phyloP scores from a whole-genome alignment of 2,797 vertebrate genomes.

The Typhlichthys subterraneus region DNA sequence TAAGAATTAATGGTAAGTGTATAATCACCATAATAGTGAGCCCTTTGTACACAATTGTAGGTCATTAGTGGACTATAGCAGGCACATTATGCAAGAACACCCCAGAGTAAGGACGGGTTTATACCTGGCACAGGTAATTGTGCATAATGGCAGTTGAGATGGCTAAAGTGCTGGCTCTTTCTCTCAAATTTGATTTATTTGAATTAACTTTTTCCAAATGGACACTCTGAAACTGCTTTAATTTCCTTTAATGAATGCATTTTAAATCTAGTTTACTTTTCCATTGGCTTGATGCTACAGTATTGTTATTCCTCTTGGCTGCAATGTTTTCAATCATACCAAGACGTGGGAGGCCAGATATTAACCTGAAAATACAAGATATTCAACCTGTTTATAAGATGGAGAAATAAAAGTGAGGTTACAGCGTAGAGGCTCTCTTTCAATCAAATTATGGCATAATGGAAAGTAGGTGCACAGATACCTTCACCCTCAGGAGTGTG shows the following conservation, averaged over 20 bases:
- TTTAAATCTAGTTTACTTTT: conserved; percentile 26
- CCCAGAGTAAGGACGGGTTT: not conserved
- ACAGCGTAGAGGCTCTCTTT: conserved; percentile 17
- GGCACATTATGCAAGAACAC: not conserved
- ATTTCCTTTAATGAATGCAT: conserved; percentile 22
- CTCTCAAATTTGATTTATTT: not conserved
- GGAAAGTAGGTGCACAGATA: conserved; percentile 51
- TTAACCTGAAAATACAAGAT: conserved; percentile 16
- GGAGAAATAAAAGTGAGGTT: conserved; percentile 13
- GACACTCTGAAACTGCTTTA: conserved; percentile 9
- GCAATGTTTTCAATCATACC: conserved; percentile 10
- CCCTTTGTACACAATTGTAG: not conserved
- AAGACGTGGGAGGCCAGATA: conserved; percentile 14
- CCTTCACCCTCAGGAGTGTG: conserved; percentile 56
- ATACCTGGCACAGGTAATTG: not conserved
- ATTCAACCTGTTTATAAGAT: conserved; percentile 24
- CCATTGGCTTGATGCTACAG: conserved; percentile 5
- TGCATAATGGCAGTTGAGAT: conserved; percentile 18
- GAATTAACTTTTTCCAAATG: conserved; percentile 34
- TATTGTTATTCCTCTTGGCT: not conserved
- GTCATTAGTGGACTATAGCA: not conserved
- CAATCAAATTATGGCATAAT: conserved; percentile 59
- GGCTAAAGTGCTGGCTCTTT: not conserved
- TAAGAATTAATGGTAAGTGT: too few species aligned
- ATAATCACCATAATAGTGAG: too few species aligned